Percentiles rank a stretch among this genome's conserved stretches.
phyloP scores from a whole-genome alignment of 1,140 invertebrate genomes.

The Cotesia typhae region DNA sequence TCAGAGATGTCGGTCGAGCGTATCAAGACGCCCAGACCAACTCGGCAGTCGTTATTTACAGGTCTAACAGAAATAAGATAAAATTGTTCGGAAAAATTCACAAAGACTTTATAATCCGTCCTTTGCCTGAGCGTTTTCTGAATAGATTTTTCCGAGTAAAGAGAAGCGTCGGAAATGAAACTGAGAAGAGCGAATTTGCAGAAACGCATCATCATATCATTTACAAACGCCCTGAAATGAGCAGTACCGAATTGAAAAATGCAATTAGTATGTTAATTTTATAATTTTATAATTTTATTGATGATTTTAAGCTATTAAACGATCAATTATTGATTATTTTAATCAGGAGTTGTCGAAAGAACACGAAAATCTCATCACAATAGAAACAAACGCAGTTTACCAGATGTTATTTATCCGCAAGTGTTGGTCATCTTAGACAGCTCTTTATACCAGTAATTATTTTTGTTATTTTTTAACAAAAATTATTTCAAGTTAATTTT shows the following conservation, averaged over 20 bases:
- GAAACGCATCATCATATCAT: conserved; percentile 49
- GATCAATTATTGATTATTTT: conserved; percentile 5
- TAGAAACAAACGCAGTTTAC: conserved; percentile 27
- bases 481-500: conserved; percentile 3
- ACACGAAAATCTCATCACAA: conserved; percentile 22
- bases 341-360: conserved; percentile 39
- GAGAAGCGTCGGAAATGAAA: not conserved
- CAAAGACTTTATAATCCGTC: conserved; percentile 44
- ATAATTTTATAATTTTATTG: too few species aligned
- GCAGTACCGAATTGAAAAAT: not conserved
- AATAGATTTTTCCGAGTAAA: conserved; percentile 12
- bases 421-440: conserved; percentile 50
- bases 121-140: conserved; percentile 43
- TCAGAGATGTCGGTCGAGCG: conserved; percentile 31
- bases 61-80: conserved; percentile 37
- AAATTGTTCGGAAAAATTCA: conserved; percentile 47
- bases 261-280: conserved; percentile 16
- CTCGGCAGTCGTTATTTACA: conserved; percentile 44
- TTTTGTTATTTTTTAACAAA: conserved; percentile 21
- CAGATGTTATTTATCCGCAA: conserved; percentile 50
- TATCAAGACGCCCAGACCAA: conserved; percentile 47
- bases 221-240: conserved; percentile 36
- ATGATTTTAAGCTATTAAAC: conserved; percentile 9
- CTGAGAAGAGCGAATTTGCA: conserved; percentile 11
- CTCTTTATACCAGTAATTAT: conserved; percentile 45